phyloP scores from a whole-genome alignment of 2,113 vertebrate genomes.

The Eulemur rufifrons region DNA sequence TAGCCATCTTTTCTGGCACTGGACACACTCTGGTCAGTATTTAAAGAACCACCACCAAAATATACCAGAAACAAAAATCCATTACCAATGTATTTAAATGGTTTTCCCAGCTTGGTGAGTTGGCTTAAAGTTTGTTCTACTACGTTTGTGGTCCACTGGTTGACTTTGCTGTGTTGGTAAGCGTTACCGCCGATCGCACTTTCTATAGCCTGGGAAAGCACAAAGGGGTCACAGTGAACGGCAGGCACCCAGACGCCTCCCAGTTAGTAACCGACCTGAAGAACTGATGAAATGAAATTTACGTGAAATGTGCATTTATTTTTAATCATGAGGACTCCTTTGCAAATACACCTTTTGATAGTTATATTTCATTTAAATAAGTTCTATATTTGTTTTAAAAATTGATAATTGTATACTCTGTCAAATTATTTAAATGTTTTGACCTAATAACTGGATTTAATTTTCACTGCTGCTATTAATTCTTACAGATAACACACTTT shows the following conservation, averaged over 20 bases:
- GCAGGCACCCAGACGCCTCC: not conserved
- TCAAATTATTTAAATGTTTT: not conserved
- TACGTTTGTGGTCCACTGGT: slow-evolving; percentile 93
- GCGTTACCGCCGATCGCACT: slow-evolving; percentile 91
- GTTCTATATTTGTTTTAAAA: not conserved
- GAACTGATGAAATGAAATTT: not conserved
- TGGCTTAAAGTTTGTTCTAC: slow-evolving; percentile 95
- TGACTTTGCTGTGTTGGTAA: slow-evolving; percentile 95
- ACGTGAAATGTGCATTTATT: not conserved
- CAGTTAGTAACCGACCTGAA: fast-evolving
- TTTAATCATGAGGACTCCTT: not conserved
- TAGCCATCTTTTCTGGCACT: not conserved
- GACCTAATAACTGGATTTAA: not conserved
- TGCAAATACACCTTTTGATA: not conserved
- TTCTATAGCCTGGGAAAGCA: slow-evolving; percentile 89
- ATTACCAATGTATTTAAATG: slow-evolving; percentile 96
- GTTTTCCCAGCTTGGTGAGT: slow-evolving; percentile 95
- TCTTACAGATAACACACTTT: not conserved
- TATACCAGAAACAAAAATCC: not conserved
- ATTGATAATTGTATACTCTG: not conserved
- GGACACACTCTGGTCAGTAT: not conserved
- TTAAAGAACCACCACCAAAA: not conserved
- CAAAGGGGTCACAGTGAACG: not conserved
- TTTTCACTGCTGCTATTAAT: not conserved
- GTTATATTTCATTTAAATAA: not conserved